These are phyloP conservation scores for Centropus bengalensis DNA, from an alignment of 2,113 vertebrate genomes.

Conservation along the genomic window DNA sequence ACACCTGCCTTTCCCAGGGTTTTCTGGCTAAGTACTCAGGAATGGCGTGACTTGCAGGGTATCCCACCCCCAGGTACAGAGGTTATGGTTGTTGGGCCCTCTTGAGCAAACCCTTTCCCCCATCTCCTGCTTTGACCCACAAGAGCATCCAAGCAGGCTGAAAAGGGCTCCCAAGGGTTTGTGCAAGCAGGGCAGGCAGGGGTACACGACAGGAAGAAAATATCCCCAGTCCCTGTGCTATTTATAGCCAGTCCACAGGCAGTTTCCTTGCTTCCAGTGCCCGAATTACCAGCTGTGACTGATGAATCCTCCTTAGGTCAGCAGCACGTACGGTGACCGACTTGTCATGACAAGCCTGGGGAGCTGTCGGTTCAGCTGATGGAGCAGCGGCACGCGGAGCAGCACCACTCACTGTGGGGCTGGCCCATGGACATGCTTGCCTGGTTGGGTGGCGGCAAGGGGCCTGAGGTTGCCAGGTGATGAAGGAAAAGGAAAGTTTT, in stretches of 20 bases:
- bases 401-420: neutral
- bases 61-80: neutral
- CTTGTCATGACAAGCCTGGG: neutral
- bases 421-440: rapidly evolving
- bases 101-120: neutral
- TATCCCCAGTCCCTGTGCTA: neutral
- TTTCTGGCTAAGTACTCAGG: neutral
- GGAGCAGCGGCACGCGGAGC: neutral
- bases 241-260: neutral
- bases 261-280: neutral
- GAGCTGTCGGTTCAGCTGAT: neutral
- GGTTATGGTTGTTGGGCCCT: neutral
- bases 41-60: neutral
- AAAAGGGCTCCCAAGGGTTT: neutral
- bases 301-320: neutral
- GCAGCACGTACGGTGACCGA: neutral
- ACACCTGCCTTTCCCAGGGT: neutral
- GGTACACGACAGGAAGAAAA: neutral
- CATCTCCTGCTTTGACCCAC: neutral
- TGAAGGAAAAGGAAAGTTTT: neutral
- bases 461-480: neutral
- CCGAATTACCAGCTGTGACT: neutral
- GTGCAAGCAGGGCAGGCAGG: neutral
- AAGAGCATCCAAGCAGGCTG: neutral
- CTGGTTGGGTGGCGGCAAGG: neutral